Conservation (phyloP, 2,797 vertebrate genomes). For the Cossypha niveicapilla region DNA sequence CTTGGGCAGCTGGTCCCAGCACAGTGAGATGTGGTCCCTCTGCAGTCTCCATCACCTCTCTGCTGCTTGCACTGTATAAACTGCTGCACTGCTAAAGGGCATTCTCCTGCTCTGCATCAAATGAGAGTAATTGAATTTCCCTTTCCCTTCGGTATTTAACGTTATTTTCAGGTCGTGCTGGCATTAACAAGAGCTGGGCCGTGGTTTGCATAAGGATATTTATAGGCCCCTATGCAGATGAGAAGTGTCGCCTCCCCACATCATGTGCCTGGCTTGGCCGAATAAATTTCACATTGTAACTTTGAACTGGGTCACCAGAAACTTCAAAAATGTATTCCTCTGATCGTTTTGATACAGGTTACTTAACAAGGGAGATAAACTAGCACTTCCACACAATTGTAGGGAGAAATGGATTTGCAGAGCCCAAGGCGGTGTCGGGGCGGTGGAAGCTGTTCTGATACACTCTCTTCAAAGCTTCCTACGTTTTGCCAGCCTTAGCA, state of each 20-base stretch:
- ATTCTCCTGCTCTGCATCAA: constrained; percentile 30
- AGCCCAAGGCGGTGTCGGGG: constrained; percentile 13
- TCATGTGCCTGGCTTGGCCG: background rate
- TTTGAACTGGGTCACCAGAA: constrained; percentile 70
- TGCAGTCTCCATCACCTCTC: background rate
- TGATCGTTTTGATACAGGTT: constrained; percentile 65
- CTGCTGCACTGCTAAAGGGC: background rate
- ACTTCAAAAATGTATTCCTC: constrained; percentile 55
- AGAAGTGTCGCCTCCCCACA: background rate
- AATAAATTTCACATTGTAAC: constrained; percentile 56
- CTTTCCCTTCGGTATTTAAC: constrained; percentile 42
- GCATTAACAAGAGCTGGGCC: background rate
- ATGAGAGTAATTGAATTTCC: constrained; percentile 56
- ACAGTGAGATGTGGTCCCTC: background rate
- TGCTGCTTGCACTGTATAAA: background rate
- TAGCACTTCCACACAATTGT: constrained; percentile 10
- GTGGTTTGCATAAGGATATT: constrained; percentile 21
- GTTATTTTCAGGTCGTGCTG: constrained; percentile 34
- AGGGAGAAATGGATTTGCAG: constrained; percentile 65
- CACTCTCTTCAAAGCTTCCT: constrained; percentile 55
- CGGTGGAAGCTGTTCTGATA: constrained; percentile 43
- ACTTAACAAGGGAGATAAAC: constrained; percentile 66
- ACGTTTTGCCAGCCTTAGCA: constrained; percentile 63
- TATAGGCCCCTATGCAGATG: constrained; percentile 34
- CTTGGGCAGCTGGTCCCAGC: background rate